Base-by-base conservation (phyloP, 2,797 vertebrate genomes). In the Caiman crocodilus region DNA sequence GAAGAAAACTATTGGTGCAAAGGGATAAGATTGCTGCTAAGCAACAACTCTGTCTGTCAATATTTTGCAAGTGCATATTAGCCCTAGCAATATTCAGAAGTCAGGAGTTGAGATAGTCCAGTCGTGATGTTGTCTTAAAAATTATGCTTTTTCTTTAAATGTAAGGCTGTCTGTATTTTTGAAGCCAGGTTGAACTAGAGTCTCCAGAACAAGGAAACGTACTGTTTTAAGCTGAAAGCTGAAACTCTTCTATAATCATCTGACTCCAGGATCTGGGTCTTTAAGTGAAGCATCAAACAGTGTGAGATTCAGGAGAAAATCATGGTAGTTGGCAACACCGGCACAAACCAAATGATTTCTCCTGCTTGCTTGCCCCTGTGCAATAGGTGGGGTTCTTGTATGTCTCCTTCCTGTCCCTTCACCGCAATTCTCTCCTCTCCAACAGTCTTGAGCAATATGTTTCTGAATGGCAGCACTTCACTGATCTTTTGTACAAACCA, bases 221-320 rank as follows among this genome's bases (percentile, higher is more conserved):
- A 94, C 21, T n/a, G 50, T 93, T 82, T 65, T 76, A 79, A 88
- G 82, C 35, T 25, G 18, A n/a, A 89, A 79, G 30, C 65, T 76
- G 57, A 89, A 55, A 76, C 7, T 21, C 17, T 69, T 10, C 25
- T 9, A 32, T 69, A 35, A 69, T 69, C 67, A 83, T 87, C 75
- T 79, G 82, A 58, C 32, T 79, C 6, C 14, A 42, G 1, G 50
- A 69, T 28, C 75, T 61, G 35, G 57, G 42, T 59, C 61, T 91
- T 94, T 73, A 30, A 88, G 69, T 73, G 67, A 61, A 59, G 59
- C 67, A 35, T 18, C 59, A n/a, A 9, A 1, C 1, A 1, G 8
- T 50, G 21, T 0, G 0, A 50, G 16, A 21, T 8, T 85, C 18
- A 18, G 85, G 78, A 92, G 57, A 75, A 50, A 0, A 0, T 23